These are phyloP conservation scores for Meghimatium bilineatum DNA, from an alignment of 2,888 invertebrate species.

Conservation along the genomic window DNA sequence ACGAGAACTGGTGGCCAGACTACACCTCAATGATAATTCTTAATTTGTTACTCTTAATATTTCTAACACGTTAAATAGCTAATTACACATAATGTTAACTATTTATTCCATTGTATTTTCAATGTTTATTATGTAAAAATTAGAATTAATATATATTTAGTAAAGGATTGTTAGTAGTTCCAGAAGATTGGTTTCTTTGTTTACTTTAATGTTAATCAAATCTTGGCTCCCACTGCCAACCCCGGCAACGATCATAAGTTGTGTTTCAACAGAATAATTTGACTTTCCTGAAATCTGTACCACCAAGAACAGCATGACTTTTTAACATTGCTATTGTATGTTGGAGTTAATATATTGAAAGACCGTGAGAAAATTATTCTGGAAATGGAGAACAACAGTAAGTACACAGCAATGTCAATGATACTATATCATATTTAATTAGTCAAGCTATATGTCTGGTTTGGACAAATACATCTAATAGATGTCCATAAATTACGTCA, in stretches of 20 bases:
- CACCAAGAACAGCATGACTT: neutral
- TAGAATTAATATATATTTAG: no score
- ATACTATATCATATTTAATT: no score
- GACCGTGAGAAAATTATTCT: neutral
- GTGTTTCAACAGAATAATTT: neutral
- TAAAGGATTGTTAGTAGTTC: no score
- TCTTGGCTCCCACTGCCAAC: neutral
- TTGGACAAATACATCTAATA: no score
- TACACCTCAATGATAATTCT: neutral
- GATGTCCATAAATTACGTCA: no score
- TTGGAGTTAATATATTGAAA: neutral
- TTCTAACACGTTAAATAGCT: neutral
- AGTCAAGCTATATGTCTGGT: no score
- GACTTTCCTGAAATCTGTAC: neutral
- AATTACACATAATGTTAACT: neutral
- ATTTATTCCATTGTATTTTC: neutral
- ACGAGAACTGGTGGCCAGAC: neutral
- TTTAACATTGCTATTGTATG: neutral
- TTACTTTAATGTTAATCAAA: neutral
- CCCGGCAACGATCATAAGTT: neutral
- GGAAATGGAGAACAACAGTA: neutral
- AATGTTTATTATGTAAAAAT: no score
- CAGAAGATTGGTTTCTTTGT: neutral
- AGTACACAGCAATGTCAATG: no score
- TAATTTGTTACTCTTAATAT: neutral